Conservation (phyloP, 2,888 invertebrate species). For the Caenorhabditis virilis region DNA sequence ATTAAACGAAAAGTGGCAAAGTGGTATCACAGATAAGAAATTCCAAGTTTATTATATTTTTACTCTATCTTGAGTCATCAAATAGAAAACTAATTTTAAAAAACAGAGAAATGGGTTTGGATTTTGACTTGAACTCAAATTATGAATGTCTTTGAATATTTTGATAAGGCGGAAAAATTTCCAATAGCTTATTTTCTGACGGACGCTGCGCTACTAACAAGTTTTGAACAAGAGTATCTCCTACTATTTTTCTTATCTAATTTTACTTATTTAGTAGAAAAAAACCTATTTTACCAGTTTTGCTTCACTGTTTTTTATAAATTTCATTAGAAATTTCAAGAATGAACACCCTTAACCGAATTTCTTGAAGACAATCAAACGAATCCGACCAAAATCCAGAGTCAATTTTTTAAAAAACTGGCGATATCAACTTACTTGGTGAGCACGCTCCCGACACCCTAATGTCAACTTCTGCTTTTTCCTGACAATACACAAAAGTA, state of each 20-base stretch:
- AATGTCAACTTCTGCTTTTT: conserved; percentile 67
- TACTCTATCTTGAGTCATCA: too few relatives aligned
- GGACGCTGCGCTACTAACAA: neutral
- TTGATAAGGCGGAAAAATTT: too few relatives aligned
- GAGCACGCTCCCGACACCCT: conserved; percentile 67
- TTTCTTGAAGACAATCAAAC: neutral
- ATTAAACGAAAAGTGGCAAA: too few relatives aligned
- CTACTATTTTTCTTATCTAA: neutral
- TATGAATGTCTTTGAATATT: too few relatives aligned
- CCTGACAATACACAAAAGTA: conserved; percentile 47
- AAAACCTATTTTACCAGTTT: neutral
- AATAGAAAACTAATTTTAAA: too few relatives aligned
- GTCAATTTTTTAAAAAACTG: neutral
- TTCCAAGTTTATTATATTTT: too few relatives aligned
- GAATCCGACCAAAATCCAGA: neutral
- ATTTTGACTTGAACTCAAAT: too few relatives aligned
- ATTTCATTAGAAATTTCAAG: too few relatives aligned
- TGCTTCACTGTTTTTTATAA: neutral
- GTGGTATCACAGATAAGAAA: too few relatives aligned
- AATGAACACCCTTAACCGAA: too few relatives aligned
- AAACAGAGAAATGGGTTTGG: neutral
- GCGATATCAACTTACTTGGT: conserved; percentile 63
- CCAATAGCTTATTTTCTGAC: too few relatives aligned
- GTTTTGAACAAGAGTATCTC: neutral
- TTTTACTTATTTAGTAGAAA: neutral